Conservation (phyloP, 2,797 vertebrate species). For the Onychomys torridus region DNA sequence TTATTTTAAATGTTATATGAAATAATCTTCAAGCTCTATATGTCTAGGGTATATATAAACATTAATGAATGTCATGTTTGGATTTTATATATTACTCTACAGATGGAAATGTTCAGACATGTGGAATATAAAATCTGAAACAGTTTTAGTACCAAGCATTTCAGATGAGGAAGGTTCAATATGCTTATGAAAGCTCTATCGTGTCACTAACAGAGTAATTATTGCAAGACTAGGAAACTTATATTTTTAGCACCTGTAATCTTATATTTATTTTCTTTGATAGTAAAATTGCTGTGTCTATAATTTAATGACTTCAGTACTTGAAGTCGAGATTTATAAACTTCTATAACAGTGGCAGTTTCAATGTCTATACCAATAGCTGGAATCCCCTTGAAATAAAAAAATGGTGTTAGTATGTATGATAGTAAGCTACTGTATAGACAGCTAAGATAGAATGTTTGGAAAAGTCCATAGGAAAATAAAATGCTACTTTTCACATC, state of each 20-base stretch:
- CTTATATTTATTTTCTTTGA: neutral
- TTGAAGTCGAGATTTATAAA: neutral
- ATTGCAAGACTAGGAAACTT: neutral
- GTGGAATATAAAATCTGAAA: neutral
- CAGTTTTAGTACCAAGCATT: neutral
- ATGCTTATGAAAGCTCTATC: neutral
- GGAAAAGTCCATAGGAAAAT: neutral
- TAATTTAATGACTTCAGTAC: neutral
- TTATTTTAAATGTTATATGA: neutral
- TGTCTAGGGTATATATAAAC: neutral
- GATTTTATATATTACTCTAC: neutral
- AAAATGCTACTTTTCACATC: conserved; percentile 1
- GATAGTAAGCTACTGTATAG: neutral
- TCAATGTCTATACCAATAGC: neutral
- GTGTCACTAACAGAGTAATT: neutral
- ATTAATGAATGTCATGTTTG: neutral
- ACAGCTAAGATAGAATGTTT: neutral
- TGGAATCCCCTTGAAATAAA: conserved; percentile 2
- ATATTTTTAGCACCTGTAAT: neutral
- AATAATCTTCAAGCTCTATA: neutral
- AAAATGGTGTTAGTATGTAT: neutral
- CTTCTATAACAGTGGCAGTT: neutral
- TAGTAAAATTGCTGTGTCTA: neutral
- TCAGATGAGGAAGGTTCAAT: neutral
- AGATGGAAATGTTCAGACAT: neutral